Evolutionary conservation across 2,888 invertebrate species (phyloP).

Genomic region (Pomacea canaliculata): DNA sequence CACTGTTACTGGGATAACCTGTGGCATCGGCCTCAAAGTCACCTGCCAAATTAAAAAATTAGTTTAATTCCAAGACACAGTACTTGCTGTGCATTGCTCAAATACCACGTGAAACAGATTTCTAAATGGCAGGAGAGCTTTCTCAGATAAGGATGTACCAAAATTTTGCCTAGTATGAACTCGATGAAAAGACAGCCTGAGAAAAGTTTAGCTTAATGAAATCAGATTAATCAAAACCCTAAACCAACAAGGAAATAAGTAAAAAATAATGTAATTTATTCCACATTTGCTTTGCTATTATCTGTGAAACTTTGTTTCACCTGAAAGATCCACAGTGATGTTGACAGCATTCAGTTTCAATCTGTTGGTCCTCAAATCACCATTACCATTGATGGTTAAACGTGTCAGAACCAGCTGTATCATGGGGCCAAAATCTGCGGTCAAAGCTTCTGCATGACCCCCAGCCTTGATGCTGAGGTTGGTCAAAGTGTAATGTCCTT

Average conservation of each 20-base stretch:
- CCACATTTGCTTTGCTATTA: no score
- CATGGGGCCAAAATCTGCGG: slow-evolving; percentile 32
- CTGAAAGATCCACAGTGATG: slow-evolving; percentile 54
- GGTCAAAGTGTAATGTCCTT: slow-evolving; percentile 41
- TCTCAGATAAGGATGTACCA: no score
- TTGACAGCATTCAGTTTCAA: slow-evolving; percentile 44
- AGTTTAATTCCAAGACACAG: neutral
- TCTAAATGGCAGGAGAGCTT: no score
- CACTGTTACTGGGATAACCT: slow-evolving; percentile 41
- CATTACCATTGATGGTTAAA: slow-evolving; percentile 51
- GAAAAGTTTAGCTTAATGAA: no score
- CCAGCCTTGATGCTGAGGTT: slow-evolving; percentile 54
- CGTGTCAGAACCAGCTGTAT: slow-evolving; percentile 37
- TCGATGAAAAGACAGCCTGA: no score
- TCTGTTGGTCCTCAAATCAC: slow-evolving; percentile 50
- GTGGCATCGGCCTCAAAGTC: slow-evolving; percentile 54
- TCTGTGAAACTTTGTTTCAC: slow-evolving; percentile 27
- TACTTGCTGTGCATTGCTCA: no score
- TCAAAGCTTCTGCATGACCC: slow-evolving; percentile 48
- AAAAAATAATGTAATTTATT: no score
- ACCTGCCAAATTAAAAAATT: slow-evolving; percentile 36
- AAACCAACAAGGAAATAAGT: no score
- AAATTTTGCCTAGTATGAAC: no score
- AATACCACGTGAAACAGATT: no score
- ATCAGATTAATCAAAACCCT: no score